Base-by-base conservation (phyloP, 1,140 invertebrate species). In the Hyles vespertilio region DNA sequence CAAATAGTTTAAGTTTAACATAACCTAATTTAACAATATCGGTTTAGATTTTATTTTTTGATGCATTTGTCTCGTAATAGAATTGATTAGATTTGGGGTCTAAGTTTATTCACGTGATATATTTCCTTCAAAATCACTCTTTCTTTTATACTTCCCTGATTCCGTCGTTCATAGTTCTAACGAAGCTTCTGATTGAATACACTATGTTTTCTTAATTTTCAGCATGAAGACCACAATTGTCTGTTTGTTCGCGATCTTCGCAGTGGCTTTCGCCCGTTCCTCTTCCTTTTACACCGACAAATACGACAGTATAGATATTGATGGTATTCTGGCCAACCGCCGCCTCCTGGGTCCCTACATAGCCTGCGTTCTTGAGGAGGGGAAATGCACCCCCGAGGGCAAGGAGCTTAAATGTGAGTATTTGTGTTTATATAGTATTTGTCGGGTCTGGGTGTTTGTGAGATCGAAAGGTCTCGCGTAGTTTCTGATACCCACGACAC, bases 301-400 rank as follows among this genome's bases (percentile, higher is more conserved):
- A 72, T 95, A 91, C 63, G 95, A 96, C 74, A 92, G 92, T 63
- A 82, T 95, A 9, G 86, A 95, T 75, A 40, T 95, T 11, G 91
- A 95, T 43, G 90, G 93, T 62, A 92, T 95, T 51, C 70, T 95
- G 0, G 73, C 78, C 2, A 95, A 92, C 54, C 91, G 93, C 0
- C 89, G 95, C 34, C 79, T 96, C 7, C 81, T 95, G 9, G 85
- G 81, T 5, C 92, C 91, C 56, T 95, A 95, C 65, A 74, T 92
- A 12, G 92, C 94, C 52, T 95, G 95, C 70, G 68, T 95, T 3
- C 66, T 95, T 58, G 93, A 93, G 0, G 81, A 91, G 57, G 93
- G 92, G 10, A 89, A 89, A 3, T 95, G 94, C 81, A 93, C 93
- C 0, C 81, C 92, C 12, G 94, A 95, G 52, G 94, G 90, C 50